Conservation (phyloP, 2,888 invertebrate genomes). For the Lapara coniferarum region DNA sequence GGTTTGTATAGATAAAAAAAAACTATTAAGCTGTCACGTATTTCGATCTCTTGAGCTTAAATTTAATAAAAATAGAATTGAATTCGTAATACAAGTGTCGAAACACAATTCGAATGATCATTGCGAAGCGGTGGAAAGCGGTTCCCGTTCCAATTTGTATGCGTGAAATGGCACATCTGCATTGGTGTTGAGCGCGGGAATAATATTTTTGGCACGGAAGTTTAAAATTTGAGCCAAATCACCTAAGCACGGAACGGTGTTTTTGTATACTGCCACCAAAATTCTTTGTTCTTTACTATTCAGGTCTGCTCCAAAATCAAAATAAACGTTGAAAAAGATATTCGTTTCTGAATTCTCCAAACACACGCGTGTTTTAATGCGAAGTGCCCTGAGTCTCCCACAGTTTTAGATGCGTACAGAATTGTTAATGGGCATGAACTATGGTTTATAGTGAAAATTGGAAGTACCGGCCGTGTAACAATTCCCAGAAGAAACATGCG, state of each 20-base stretch:
- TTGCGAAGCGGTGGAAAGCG: constrained; percentile 29
- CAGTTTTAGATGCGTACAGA: constrained; percentile 47
- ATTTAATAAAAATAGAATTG: constrained; percentile 16
- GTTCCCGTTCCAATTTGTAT: constrained; percentile 60
- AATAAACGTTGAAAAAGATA: constrained; percentile 35
- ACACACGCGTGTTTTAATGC: constrained; percentile 41
- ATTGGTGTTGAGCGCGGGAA: constrained; percentile 65
- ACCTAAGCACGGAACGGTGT: constrained; percentile 35
- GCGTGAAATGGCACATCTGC: constrained; percentile 75
- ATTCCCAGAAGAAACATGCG: constrained; percentile 39
- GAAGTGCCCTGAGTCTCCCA: constrained; percentile 47
- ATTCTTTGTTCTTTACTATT: background rate
- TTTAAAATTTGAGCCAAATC: constrained; percentile 59
- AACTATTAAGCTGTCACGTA: background rate
- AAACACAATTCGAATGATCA: constrained; percentile 29
- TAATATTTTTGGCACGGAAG: constrained; percentile 68
- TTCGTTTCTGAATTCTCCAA: constrained; percentile 43
- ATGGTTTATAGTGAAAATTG: constrained; percentile 44
- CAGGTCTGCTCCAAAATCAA: constrained; percentile 17
- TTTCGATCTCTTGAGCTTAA: background rate
- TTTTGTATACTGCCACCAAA: background rate
- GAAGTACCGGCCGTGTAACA: constrained; percentile 39
- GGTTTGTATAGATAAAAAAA: background rate
- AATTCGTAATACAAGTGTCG: constrained; percentile 28
- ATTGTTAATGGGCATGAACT: constrained; percentile 47